These are phyloP conservation scores for Myopa testacea DNA, from an alignment of 2,888 invertebrate genomes.

Conservation along the genomic window DNA sequence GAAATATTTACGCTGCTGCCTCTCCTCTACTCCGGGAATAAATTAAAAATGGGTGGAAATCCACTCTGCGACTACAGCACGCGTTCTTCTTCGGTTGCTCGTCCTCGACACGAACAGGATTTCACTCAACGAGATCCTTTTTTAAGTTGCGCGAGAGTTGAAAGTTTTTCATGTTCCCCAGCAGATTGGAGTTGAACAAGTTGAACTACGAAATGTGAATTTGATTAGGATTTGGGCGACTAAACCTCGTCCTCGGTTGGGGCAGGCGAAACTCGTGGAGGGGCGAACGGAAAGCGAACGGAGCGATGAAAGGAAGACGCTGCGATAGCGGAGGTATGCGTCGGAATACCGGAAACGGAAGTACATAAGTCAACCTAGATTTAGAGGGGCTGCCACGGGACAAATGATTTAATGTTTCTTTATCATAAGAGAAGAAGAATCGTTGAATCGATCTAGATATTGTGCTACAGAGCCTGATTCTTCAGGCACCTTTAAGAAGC, in stretches of 20 bases:
- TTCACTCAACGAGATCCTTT: conserved; percentile 6
- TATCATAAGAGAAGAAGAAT: background rate
- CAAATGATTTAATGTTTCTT: conserved; percentile 3
- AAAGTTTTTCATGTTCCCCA: conserved; percentile 28
- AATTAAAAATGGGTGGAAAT: conserved; percentile 67
- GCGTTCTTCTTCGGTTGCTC: conserved; percentile 37
- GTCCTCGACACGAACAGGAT: conserved; percentile 12
- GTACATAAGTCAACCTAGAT: conserved; percentile 4
- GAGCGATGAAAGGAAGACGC: background rate
- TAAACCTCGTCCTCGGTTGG: conserved; percentile 54
- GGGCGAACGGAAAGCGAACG: background rate
- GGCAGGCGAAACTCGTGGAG: background rate
- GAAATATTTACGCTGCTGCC: conserved; percentile 53
- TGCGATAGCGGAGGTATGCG: background rate
- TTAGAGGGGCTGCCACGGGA: background rate
- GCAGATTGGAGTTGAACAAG: conserved; percentile 63
- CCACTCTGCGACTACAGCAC: conserved; percentile 48
- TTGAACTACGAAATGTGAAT: conserved; percentile 68
- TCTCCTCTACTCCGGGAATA: conserved; percentile 60
- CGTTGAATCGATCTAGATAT: no score
- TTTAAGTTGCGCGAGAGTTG: conserved; percentile 54
- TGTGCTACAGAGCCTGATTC: no score
- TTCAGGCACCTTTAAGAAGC: no score
- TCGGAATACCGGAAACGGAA: background rate
- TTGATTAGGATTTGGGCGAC: conserved; percentile 68